A percentile compares a stretch with the other conserved stretches of the same genome.
These are phyloP conservation scores for Notarius quadriscutis DNA, from an alignment of 2,113 vertebrate species.

Conservation along the genomic window DNA sequence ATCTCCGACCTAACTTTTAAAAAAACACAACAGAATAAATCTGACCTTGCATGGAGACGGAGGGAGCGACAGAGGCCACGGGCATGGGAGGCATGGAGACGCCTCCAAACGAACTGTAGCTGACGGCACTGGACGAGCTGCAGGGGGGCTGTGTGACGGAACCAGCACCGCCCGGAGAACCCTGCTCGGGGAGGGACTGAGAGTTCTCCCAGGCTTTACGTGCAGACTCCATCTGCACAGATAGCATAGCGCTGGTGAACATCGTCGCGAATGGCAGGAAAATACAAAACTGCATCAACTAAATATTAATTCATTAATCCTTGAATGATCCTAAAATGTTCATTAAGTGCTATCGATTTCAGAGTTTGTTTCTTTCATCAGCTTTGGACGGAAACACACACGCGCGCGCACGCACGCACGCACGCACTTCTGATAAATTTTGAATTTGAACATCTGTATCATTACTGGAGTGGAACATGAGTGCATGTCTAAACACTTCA, in stretches of 20 bases:
- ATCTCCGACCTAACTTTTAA: not conserved
- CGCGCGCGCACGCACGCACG: no score
- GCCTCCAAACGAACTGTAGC: constrained; percentile 94
- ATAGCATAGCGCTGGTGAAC: not conserved
- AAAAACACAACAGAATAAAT: not conserved
- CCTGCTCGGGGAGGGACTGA: constrained; percentile 93
- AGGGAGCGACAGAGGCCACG: constrained; percentile 94
- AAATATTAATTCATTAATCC: no score
- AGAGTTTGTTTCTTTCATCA: not conserved
- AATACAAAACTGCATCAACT: not conserved
- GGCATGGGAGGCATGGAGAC: constrained; percentile 98
- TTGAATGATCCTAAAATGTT: not conserved
- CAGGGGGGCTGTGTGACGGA: constrained; percentile 87
- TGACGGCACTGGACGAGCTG: constrained; percentile 90
- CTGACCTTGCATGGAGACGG: constrained; percentile 94
- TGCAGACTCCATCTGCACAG: constrained; percentile 92
- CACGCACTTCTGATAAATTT: no score
- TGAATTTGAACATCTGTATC: no score
- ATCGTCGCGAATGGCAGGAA: no score
- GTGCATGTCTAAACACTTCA: not conserved
- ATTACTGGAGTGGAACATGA: not conserved
- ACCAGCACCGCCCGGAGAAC: constrained; percentile 80
- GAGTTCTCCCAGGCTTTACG: constrained; percentile 99
- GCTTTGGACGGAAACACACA: not conserved
- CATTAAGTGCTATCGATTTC: no score